Evolutionary conservation across 1,140 invertebrate genomes (phyloP), one percentile per base, ranked within the genome.

Genomic region (Brachionus sp.): DNA sequence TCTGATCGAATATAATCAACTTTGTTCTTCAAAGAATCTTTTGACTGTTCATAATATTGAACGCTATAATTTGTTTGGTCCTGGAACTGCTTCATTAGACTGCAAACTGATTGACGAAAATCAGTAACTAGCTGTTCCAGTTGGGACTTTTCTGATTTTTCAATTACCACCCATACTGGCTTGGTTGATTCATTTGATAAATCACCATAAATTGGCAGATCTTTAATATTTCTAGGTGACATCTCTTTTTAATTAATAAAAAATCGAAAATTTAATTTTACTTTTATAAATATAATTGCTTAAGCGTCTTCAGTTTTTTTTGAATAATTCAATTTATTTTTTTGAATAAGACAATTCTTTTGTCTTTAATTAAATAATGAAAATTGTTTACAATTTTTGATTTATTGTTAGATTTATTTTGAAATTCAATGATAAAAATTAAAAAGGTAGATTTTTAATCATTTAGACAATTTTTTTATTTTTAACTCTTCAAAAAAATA

Each of bases 1-100:
- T 80, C 77, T 42, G 77, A 80, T 19, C 77, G 33, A 42, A 80
- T 25, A 44, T 80, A 80, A 9, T 80, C 33, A 19, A 35, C n/a
- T 12, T 80, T 39, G 5, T 62, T 80, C 37, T 80, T 80, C 13
- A 75, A 46, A 46, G 19, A 25, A 9, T 46, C 39, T 46, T 25
- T 23, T 6, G 39, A 35, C 44, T 44, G 37, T 25, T 75, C 70
- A 12, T 13, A 46, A 25, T 44, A 44, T 46, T 44, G 19, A 25
- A 46, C 12, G 5, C 19, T 25, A 46, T 25, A 25, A 13, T 75
- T 33, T 23, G 37, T 75, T 75, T 75, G 70, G 0, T 46, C n/a
- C 10, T 46, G 25, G 44, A 75, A 75, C 25, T 75, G 70, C 4
- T 12, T 46, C 42, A 46, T 29, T 46, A 75, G 4, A 13, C 23